Base-by-base conservation (phyloP, 1,140 invertebrate species). In the Scaptomyza montana region DNA sequence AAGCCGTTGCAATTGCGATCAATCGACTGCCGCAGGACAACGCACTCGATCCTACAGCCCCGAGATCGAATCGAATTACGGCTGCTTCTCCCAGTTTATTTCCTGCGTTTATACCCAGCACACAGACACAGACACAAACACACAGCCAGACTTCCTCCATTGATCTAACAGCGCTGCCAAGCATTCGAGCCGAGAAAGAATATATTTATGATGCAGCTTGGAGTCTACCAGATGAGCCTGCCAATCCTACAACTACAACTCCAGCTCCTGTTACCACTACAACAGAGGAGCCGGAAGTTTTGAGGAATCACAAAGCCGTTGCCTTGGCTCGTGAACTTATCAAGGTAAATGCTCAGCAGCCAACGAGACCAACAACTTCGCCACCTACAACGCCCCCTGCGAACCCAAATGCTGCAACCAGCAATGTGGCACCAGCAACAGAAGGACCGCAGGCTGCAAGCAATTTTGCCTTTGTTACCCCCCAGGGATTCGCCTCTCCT, bases 71-170 rank as follows among this genome's bases (percentile, higher is more conserved):
- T 43, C 54, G 54, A 7, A 33, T 33, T 19, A 4, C 43, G 4
- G 43, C 6, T 25, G 41, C 41, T 9, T 41, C 54, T 19, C 54
- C 54, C 1, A n/a, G 6, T 9, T 21, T 13, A n/a, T 43, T 45
- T 5, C 6, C 55, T 13, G 30, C 10, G 41, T 8, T 43, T 13
- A 39, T 19, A 59, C 43, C 19, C 19, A 53, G 41, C 72, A 53
- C 49, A 66, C 45, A 57, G 74, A 43, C 43, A 68, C 53, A 57
- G 74, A n/a, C 43, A 85, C 80, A 13, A 76, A 41, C 45, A 74
- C 49, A 19, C 39, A 43, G 21, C 55, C 39, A 45, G 54, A 43
- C 30, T 6, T 30, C 30, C 30, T 36, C 8, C 41, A 5, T 45
- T 9, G 12, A 28, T 7, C 39, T 57, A 41, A 21, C 39, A 12